A percentile compares a stretch with the other conserved stretches of the same genome.
Conservation (phyloP, 1,140 invertebrate genomes). For the Heliconius nattereri region DNA sequence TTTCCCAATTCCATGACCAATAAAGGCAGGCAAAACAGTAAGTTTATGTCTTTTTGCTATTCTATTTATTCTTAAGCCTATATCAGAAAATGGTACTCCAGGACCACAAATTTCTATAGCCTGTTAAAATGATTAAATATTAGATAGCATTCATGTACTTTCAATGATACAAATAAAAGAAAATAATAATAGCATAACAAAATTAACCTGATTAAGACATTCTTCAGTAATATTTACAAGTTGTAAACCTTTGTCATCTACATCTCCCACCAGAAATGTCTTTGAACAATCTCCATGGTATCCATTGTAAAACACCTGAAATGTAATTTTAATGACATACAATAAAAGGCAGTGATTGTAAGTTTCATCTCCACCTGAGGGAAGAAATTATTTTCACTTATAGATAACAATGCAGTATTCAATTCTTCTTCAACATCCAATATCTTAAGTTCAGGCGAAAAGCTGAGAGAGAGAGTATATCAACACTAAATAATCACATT, state of each 20-base stretch:
- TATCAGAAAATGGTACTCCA: constrained; percentile 86
- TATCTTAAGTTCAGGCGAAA: too few relatives aligned
- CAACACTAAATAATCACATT: too few relatives aligned
- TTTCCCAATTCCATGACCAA: constrained; percentile 95
- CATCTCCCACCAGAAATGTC: constrained; percentile 91
- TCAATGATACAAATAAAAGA: too few relatives aligned
- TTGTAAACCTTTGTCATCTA: constrained; percentile 87
- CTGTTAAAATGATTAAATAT: constrained; percentile 42
- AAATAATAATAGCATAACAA: too few relatives aligned
- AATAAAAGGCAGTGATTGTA: too few relatives aligned
- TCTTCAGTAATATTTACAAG: constrained; percentile 87
- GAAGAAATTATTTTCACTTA: too few relatives aligned
- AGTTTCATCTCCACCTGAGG: too few relatives aligned
- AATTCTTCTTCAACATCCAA: too few relatives aligned
- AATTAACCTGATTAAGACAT: constrained; percentile 83
- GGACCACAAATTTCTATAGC: constrained; percentile 91
- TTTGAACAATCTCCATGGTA: constrained; percentile 96
- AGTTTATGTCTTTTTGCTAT: constrained; percentile 84
- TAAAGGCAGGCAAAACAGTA: constrained; percentile 89
- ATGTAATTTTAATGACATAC: neutral
- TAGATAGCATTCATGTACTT: neutral
- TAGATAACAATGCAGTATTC: too few relatives aligned
- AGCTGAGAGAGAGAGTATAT: too few relatives aligned
- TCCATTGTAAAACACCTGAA: constrained; percentile 91
- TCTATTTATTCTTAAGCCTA: constrained; percentile 87